Evolutionary conservation across 2,797 vertebrate genomes (phyloP), one percentile per base, ranked within the genome.

Genomic region (Periophthalmus magnuspinnatus): DNA sequence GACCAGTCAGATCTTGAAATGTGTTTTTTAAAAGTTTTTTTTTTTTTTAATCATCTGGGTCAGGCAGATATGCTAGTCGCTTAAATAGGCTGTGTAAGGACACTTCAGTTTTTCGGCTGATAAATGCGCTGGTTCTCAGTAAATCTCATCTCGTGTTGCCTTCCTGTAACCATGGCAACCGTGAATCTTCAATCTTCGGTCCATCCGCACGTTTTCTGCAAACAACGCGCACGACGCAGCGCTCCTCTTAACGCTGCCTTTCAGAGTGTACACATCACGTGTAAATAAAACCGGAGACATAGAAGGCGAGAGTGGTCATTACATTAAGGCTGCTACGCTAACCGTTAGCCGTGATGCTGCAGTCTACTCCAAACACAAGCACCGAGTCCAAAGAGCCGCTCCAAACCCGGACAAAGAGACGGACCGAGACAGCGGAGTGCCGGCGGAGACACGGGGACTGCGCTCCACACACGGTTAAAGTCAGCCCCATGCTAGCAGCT

Each of bases 261-360:
- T 21, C n/a, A 54, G 50, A n/a, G 38, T 21, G 52, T 22, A 9
- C 6, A 54, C 8, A 11, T 16, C 5, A 50, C 17, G 48, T 7
- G 50, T 52, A 6, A 21, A 21, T 2, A 21, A 56, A 22, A 22
- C 10, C 21, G 2, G 2, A 17, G 2, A 36, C 19, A 38, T 45
- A 6, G 19, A 36, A 38, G n/a, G n/a, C 19, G 36, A 21, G 33
- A 38, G 19, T 34, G 10, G 9, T 61, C 19, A 14, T 62, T 41
- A 41, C 60, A 45, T 41, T 36, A 62, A 11, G 34, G 36, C 36
- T 14, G 60, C 60, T 41, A 62, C 36, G 60, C 60, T 62, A 62
- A 62, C 36, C n/a, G 60, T 22, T 62, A 62, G 60, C 36, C 60
- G 36, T 22, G 34, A 21, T 38, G 59, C 59, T 38, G 19, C 36